Base-by-base conservation (phyloP, 1,140 invertebrate species). In the Cyclargus thomasi region DNA sequence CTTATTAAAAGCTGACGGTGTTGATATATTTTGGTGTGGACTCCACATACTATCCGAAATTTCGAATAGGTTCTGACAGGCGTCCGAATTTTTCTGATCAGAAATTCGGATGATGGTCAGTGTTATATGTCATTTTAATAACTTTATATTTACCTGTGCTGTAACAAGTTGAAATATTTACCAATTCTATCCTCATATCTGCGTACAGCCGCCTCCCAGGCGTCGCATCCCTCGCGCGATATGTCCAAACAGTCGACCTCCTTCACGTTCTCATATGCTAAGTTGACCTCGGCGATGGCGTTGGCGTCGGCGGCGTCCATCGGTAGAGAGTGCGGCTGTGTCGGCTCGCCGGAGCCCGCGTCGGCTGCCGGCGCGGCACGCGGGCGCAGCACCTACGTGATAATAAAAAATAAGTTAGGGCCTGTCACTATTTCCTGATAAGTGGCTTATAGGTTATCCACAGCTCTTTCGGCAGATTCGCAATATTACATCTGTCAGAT, bases 201-300 rank as follows among this genome's bases (percentile, higher is more conserved):
- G 64, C 95, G 92, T 7, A 98, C 95, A 62, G 98, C 98, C 8
- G 97, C 97, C 78, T 99, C 98, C 99, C 99, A 99, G 4, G 97
- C 95, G 83, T 99, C 97, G 36, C 95, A 95, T 4, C 99, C 99
- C 88, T 99, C 99, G 78, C 97, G 97, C 11, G 96, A 95, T 29
- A 99, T 98, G 85, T 99, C 99, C 75, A 99, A 91, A 75, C 98
- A 99, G 88, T 99, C 98, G 0, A 99, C 97, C 92, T 99, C 98
- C 85, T 99, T 99, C 0, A 99, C 97, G 90, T 99, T 98, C 84
- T 99, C 98, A 88, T 99, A 99, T 0, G 99, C 99, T 68, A 98
- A 90, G 88, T 98, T 98, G 0, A 99, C 98, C 80, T 93, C 95
- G 75, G 96, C 95, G 76, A 97, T 97, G 14, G 97, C 97, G 90